Conservation (phyloP, 2,888 invertebrate genomes). For the Biston stratarius region DNA sequence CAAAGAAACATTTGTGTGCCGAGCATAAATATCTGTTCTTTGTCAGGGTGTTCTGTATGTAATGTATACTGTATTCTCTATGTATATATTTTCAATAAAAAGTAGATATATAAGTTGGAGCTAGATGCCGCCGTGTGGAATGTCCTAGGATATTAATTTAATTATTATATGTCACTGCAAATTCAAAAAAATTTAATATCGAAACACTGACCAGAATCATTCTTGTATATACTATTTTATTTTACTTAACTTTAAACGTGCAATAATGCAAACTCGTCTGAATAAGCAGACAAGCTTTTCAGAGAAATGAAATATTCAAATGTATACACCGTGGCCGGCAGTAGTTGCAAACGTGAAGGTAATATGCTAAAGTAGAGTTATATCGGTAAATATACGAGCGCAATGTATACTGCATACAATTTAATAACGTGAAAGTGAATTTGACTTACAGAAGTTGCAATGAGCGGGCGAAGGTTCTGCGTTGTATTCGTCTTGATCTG, state of each 20-base stretch:
- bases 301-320: constrained; percentile 42
- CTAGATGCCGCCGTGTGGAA: too few species aligned
- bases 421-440: constrained; percentile 60
- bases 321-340: constrained; percentile 47
- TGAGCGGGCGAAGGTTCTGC: constrained; percentile 24
- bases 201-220: background rate
- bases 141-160: too few species aligned
- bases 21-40: too few species aligned
- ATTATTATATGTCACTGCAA: background rate
- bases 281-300: constrained; percentile 29
- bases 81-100: too few species aligned
- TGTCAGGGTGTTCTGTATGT: too few species aligned
- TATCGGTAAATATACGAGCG: constrained; percentile 56
- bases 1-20: too few species aligned
- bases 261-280: constrained; percentile 29
- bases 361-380: constrained; percentile 63
- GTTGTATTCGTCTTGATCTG: constrained; percentile 22
- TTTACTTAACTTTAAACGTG: background rate
- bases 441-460: constrained; percentile 48
- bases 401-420: constrained; percentile 54
- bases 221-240: background rate
- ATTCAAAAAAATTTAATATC: background rate
- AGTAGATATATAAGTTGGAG: too few species aligned
- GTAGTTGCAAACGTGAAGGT: constrained; percentile 52
- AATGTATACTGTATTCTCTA: too few species aligned